Conservation (phyloP, 2,113 vertebrate species). For the Oreochromis spilurus region DNA sequence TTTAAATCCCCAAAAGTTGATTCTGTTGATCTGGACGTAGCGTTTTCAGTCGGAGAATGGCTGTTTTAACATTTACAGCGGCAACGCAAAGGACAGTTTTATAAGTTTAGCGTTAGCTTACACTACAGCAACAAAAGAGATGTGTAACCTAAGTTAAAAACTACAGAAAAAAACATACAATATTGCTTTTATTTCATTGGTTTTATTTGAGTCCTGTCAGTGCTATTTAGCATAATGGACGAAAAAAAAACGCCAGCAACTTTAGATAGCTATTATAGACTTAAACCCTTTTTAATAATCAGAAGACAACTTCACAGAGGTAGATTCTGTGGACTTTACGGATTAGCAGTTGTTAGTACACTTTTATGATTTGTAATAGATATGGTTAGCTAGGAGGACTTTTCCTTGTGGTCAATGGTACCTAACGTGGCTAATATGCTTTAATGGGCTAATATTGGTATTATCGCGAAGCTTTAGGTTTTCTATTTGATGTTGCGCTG, state of each 20-base stretch:
- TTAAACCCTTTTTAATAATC: background rate
- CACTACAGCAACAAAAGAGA: background rate
- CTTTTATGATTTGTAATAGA: background rate
- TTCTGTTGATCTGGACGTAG: background rate
- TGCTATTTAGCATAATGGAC: background rate
- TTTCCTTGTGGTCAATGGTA: background rate
- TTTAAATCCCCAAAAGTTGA: background rate
- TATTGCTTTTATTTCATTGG: background rate
- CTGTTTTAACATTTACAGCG: background rate
- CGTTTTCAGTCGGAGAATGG: background rate
- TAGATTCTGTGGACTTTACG: background rate
- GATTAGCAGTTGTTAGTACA: background rate
- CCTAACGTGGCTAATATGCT: background rate
- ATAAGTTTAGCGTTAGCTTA: conserved; percentile 10
- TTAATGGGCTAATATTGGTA: background rate
- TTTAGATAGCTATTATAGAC: background rate
- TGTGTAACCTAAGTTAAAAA: background rate
- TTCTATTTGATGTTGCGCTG: background rate
- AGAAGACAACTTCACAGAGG: background rate
- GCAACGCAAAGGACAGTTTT: background rate
- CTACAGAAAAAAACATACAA: background rate
- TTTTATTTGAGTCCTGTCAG: background rate
- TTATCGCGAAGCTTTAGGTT: background rate
- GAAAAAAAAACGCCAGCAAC: background rate
- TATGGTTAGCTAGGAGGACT: background rate